A percentile compares a stretch with the other conserved stretches of the same genome.
Conservation (phyloP, 2,797 vertebrate genomes). For the Pogoniulus pusillus region DNA sequence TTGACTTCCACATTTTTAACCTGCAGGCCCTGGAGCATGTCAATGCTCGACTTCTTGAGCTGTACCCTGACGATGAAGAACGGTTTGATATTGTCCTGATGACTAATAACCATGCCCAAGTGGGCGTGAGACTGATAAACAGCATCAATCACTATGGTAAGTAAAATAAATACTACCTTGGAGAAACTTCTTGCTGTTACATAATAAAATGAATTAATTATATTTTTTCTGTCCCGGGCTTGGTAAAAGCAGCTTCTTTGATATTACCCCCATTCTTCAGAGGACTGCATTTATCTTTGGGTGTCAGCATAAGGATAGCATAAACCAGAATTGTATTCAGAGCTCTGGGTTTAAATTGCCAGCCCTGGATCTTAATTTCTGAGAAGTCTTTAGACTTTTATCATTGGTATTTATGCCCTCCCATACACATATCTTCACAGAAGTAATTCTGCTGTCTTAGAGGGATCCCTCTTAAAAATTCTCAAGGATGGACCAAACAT, state of each 20-base stretch:
- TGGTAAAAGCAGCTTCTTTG: constrained; percentile 37
- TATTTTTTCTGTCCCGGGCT: constrained; percentile 35
- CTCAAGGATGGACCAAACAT: constrained; percentile 25
- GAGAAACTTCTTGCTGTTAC: background rate
- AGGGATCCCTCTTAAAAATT: background rate
- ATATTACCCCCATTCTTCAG: constrained; percentile 45
- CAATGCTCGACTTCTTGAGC: constrained; percentile 84
- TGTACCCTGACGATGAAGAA: constrained; percentile 93
- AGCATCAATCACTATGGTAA: constrained; percentile 97
- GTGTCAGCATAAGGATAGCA: constrained; percentile 43
- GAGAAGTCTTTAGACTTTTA: constrained; percentile 38
- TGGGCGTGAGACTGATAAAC: constrained; percentile 96
- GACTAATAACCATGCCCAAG: constrained; percentile 98
- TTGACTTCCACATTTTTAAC: background rate
- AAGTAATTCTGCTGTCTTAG: constrained; percentile 47
- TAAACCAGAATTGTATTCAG: constrained; percentile 31
- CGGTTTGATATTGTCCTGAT: constrained; percentile 96
- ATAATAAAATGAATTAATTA: constrained; percentile 22
- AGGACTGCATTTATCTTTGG: constrained; percentile 56
- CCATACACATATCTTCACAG: background rate
- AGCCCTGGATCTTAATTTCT: constrained; percentile 61
- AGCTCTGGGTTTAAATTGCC: constrained; percentile 64
- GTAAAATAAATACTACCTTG: constrained; percentile 62
- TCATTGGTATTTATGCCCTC: constrained; percentile 31
- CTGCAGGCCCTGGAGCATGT: constrained; percentile 89